Conservation (phyloP, 64 coral and sea anemone species). For the Stichodactyla helianthus region DNA sequence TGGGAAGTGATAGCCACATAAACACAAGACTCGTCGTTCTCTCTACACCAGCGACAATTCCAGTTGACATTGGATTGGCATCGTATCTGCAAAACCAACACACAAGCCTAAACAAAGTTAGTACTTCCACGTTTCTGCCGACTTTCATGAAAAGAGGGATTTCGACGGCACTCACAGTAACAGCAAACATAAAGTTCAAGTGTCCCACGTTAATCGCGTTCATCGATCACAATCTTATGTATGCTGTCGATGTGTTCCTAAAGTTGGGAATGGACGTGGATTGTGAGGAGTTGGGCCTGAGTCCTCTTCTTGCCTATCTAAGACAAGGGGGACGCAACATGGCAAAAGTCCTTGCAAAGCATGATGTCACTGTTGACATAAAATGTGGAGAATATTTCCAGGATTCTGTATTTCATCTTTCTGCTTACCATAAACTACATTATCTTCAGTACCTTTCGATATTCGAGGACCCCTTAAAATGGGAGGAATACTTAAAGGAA, state of each 20-base stretch:
- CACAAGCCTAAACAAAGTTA: not conserved
- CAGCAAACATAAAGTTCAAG: not conserved
- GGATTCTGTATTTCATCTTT: conserved; percentile 38
- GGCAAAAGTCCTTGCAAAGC: conserved; percentile 17
- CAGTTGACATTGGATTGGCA: conserved; percentile 3
- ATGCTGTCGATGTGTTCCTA: not conserved
- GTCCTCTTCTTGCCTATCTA: conserved; percentile 27
- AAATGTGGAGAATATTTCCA: conserved; percentile 34
- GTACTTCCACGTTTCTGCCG: not conserved
- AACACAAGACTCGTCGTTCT: not conserved
- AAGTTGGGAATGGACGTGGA: conserved; percentile 26
- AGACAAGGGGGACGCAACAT: conserved; percentile 21
- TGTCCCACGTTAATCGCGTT: not conserved
- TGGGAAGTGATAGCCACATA: not conserved
- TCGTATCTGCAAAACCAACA: not conserved
- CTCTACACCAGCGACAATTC: not conserved
- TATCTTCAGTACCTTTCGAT: conserved; percentile 44
- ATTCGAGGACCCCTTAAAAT: conserved; percentile 9
- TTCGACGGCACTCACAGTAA: not conserved
- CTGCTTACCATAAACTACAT: conserved; percentile 54
- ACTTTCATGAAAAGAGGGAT: not conserved
- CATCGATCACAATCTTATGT: not conserved
- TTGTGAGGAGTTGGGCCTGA: conserved; percentile 1
- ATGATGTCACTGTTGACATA: not conserved
- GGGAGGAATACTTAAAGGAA: conserved; percentile 20